These are phyloP conservation scores for Spea bombifrons DNA, from an alignment of 2,113 vertebrate species.

Conservation along the genomic window DNA sequence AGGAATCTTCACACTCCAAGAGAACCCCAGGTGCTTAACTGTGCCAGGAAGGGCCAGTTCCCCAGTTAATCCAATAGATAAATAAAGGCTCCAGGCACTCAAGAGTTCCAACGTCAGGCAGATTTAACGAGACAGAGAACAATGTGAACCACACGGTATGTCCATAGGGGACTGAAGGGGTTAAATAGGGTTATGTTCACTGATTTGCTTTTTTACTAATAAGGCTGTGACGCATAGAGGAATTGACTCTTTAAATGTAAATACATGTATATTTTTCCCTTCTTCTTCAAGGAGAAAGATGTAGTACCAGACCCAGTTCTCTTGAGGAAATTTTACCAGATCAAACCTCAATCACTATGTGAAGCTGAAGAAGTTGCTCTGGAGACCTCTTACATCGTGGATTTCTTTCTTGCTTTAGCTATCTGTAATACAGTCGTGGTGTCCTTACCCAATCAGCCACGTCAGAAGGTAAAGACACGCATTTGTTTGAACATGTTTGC, in stretches of 20 bases:
- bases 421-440: slow-evolving; percentile 94
- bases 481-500: not conserved
- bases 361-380: slow-evolving; percentile 30
- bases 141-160: too few relatives aligned
- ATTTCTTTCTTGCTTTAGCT: slow-evolving; percentile 89
- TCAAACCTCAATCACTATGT: slow-evolving; percentile 57
- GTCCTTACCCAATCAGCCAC: slow-evolving; percentile 73
- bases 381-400: slow-evolving; percentile 74
- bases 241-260: too few relatives aligned
- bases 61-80: too few relatives aligned
- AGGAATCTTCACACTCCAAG: too few relatives aligned
- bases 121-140: too few relatives aligned
- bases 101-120: too few relatives aligned
- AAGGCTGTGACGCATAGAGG: too few relatives aligned
- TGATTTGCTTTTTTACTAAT: not conserved
- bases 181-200: too few relatives aligned
- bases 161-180: too few relatives aligned
- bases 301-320: slow-evolving; percentile 82
- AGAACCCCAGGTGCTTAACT: too few relatives aligned
- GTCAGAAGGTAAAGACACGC: slow-evolving; percentile 67
- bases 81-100: too few relatives aligned
- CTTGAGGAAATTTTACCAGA: slow-evolving; percentile 70
- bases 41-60: too few relatives aligned
- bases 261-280: not conserved
- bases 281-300: slow-evolving; percentile 75